These are phyloP conservation scores for Sebastes ruberrimus DNA, from an alignment of 2,797 vertebrate genomes.

Conservation along the genomic window DNA sequence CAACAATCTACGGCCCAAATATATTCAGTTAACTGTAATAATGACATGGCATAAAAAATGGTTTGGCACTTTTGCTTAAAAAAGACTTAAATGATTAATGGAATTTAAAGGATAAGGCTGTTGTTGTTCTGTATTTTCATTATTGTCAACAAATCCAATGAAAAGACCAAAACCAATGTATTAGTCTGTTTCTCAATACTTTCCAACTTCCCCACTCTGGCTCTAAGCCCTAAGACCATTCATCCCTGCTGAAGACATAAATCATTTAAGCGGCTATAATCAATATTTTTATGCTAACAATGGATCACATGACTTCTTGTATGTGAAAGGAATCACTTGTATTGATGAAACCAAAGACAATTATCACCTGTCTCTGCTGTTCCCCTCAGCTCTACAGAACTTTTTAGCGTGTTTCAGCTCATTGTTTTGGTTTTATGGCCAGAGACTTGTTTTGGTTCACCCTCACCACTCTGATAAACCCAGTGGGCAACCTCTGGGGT, in stretches of 20 bases:
- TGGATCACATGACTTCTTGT: neutral
- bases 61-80: neutral
- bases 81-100: neutral
- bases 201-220: neutral
- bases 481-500: no score
- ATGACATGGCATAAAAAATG: neutral
- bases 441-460: neutral
- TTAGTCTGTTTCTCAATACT: neutral
- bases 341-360: neutral
- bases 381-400: neutral
- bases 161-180: neutral
- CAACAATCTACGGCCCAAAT: neutral
- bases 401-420: neutral
- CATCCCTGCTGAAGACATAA: neutral
- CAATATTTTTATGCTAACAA: neutral
- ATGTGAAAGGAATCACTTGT: neutral
- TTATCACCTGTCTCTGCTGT: neutral
- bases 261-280: neutral
- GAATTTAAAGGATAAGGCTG: neutral
- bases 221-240: neutral
- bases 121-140: neutral
- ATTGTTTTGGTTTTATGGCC: neutral
- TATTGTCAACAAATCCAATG: neutral
- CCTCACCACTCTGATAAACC: neutral
- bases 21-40: neutral